Evolutionary conservation across 2,113 vertebrate genomes (phyloP).

Genomic region (Hippocampus mohnikei): DNA sequence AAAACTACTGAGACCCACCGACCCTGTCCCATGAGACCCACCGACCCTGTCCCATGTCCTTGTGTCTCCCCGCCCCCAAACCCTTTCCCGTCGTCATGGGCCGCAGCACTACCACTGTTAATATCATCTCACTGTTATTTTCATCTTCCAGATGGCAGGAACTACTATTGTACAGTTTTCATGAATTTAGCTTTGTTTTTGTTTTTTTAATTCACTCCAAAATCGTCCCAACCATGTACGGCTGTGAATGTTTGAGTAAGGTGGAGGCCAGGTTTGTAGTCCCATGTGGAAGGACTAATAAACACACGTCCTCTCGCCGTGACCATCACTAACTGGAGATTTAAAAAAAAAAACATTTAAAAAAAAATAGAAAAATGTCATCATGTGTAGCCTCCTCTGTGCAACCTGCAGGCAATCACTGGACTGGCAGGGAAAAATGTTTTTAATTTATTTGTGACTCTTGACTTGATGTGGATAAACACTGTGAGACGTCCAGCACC

Average conservation of each 20-base stretch:
- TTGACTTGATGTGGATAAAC: slow-evolving; percentile 55
- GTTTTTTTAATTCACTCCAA: slow-evolving; percentile 18
- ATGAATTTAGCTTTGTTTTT: slow-evolving; percentile 7
- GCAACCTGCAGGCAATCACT: slow-evolving; percentile 33
- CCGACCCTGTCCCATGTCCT: slow-evolving; percentile 4
- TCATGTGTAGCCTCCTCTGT: slow-evolving; percentile 54
- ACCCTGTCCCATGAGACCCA: slow-evolving; percentile 60
- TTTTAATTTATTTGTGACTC: slow-evolving; percentile 61
- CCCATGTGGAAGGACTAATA: slow-evolving; percentile 25
- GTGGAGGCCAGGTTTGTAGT: slow-evolving; percentile 28
- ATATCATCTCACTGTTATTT: slow-evolving; percentile 42
- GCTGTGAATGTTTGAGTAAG: slow-evolving; percentile 18
- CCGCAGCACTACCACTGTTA: slow-evolving; percentile 57
- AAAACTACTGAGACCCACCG: slow-evolving; percentile 74
- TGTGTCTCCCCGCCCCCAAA: slow-evolving; percentile 1
- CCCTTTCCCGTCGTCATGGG: slow-evolving; percentile 28
- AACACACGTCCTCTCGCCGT: slow-evolving; percentile 33
- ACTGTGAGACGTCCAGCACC: slow-evolving; percentile 62
- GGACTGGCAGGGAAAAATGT: slow-evolving; percentile 48
- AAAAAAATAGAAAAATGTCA: neutral
- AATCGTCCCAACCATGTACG: slow-evolving; percentile 8
- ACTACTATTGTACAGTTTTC: slow-evolving; percentile 55
- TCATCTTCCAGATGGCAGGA: slow-evolving; percentile 57
- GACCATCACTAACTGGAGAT: neutral
- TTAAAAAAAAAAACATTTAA: neutral